Percentiles rank a stretch among this genome's conserved stretches.
Conservation (phyloP, 2,888 invertebrate genomes). For the Agrochola macilenta region DNA sequence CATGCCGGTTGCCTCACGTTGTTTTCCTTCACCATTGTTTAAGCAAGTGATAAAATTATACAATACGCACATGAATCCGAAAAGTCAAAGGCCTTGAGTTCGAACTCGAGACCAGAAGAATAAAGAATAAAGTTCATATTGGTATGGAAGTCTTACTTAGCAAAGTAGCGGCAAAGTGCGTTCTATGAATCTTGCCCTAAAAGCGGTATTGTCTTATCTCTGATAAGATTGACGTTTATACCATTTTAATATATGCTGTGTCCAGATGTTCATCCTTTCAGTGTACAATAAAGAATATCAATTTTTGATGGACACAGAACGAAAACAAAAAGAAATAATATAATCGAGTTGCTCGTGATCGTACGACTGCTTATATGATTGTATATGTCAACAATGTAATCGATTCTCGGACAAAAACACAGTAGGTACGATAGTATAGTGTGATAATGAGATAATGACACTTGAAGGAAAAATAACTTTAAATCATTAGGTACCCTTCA, state of each 20-base stretch:
- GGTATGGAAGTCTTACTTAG: too few species aligned
- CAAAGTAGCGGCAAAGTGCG: too few species aligned
- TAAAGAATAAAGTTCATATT: too few species aligned
- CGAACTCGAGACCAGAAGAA: too few species aligned
- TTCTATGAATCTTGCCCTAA: neutral
- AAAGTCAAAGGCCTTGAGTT: too few species aligned
- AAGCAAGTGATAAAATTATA: too few species aligned
- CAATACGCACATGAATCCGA: too few species aligned
- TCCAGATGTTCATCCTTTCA: neutral
- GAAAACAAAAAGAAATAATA: neutral
- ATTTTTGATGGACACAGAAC: neutral
- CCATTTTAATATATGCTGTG: neutral
- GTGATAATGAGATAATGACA: conserved; percentile 16
- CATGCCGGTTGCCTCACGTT: too few species aligned
- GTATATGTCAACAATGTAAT: neutral
- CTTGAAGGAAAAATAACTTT: conserved; percentile 23
- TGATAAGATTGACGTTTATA: neutral
- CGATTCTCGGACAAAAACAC: conserved; percentile 5
- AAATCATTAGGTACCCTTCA: conserved; percentile 25
- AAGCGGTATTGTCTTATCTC: neutral
- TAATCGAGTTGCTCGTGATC: neutral
- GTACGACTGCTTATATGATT: neutral
- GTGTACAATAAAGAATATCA: neutral
- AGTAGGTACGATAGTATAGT: neutral
- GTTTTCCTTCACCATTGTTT: too few species aligned